Evolutionary conservation across 1,140 invertebrate genomes (phyloP), one percentile per base, ranked within the genome.

Genomic region (Daktulosphaira vitifoliae): DNA sequence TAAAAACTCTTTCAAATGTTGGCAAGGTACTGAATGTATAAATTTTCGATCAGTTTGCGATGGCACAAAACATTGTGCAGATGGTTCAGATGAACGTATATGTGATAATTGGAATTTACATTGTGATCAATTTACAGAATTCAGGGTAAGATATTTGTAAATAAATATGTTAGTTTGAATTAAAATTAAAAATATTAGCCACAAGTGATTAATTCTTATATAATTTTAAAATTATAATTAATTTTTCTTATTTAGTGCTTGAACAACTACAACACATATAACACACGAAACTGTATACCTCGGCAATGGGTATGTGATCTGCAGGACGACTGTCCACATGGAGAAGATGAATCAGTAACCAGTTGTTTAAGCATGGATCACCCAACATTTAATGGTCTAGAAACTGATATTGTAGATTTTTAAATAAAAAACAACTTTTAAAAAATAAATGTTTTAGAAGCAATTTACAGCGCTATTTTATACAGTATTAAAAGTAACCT

Each of bases 81-180:
- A 71, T 64, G 70, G 69, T 38, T 71, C 70, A 18, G 70, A 71
- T 46, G 70, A 71, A 64, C 44, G 67, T 66, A 52, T 71, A 66
- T 65, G 59, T 20, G 46, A 67, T 54, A 54, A 68, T 53, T 65
- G 66, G 67, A 65, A 62, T 65, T 20, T n/a, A 53, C 38, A 67
- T 29, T 71, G 70, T 59, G 65, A 71, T 64, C 46, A 66, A 22
- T 53, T 42, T 23, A 68, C 68, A 38, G 70, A 71, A 68, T 71
- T 69, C 38, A 64, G 37, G 44, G 68, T 71, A 66, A 49, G 33
- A 54, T n/a, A n/a, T n/a, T n/a, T n/a, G n/a, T n/a, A n/a, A n/a
- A n/a, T n/a, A n/a, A n/a, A n/a, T n/a, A n/a, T n/a, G n/a, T n/a
- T n/a, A n/a, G n/a, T n/a, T n/a, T n/a, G n/a, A n/a, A n/a, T n/a